Evolutionary conservation across 92 coral and sea anemone genomes (phyloP).

Genomic region (Actinostola sp.): DNA sequence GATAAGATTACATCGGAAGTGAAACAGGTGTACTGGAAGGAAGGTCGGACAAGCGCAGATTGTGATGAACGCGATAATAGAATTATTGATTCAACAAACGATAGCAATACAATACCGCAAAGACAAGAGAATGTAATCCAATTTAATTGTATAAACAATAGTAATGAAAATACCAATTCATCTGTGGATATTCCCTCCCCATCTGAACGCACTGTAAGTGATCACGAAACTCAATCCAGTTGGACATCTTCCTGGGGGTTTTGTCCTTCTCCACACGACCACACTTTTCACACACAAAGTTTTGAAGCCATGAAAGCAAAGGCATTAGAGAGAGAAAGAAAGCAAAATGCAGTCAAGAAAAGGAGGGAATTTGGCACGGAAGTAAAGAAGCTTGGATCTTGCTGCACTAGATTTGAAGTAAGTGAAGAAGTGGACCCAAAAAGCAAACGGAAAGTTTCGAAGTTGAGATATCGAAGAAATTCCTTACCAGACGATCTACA

Average conservation of each 20-base stretch:
- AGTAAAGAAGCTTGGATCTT: slow-evolving; percentile 49
- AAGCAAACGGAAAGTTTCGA: not conserved
- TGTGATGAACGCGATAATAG: slow-evolving; percentile 5
- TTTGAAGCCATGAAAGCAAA: slow-evolving; percentile 66
- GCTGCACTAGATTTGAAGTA: slow-evolving; percentile 66
- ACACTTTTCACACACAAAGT: slow-evolving; percentile 60
- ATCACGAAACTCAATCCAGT: slow-evolving; percentile 35
- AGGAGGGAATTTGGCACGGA: slow-evolving; percentile 35
- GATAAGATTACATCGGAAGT: not conserved
- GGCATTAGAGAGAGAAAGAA: slow-evolving; percentile 40
- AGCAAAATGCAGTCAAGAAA: slow-evolving; percentile 2
- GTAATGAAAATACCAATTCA: slow-evolving; percentile 12
- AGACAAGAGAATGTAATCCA: not conserved
- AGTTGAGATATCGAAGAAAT: slow-evolving; percentile 32
- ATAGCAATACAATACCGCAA: not conserved
- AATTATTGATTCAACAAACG: not conserved
- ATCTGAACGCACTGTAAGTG: slow-evolving; percentile 12
- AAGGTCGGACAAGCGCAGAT: slow-evolving; percentile 13
- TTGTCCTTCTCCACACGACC: slow-evolving; percentile 64
- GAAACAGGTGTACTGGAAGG: not conserved
- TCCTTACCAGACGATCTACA: slow-evolving; percentile 41
- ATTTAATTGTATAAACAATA: not conserved
- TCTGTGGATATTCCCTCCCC: slow-evolving; percentile 8
- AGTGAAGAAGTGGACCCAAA: slow-evolving; percentile 47
- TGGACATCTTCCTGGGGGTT: slow-evolving; percentile 76